These are phyloP conservation scores for Tachina grossa DNA, from an alignment of 2,888 invertebrate species.

Conservation along the genomic window DNA sequence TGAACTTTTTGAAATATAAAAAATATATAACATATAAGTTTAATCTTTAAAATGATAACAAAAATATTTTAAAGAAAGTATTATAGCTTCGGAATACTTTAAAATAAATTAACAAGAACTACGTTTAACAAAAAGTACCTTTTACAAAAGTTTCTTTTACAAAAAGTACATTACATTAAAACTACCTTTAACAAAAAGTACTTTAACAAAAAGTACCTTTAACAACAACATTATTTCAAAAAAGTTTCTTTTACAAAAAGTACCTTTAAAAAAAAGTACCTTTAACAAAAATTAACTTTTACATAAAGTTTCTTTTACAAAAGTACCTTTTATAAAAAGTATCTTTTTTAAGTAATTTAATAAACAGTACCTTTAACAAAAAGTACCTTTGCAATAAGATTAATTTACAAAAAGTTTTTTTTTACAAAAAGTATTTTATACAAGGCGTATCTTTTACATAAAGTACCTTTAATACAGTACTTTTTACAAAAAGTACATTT, in stretches of 20 bases:
- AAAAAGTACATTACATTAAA: neutral
- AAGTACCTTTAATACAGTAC: neutral
- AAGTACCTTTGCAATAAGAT: neutral
- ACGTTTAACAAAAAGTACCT: no score
- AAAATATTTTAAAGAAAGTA: neutral
- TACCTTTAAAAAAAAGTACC: neutral
- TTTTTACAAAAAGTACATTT: neutral
- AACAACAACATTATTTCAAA: neutral
- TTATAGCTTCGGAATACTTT: no score
- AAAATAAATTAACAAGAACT: no score
- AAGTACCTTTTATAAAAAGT: neutral
- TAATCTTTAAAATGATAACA: no score
- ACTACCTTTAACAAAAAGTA: neutral
- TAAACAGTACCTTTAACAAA: neutral
- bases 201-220: neutral
- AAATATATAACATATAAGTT: no score
- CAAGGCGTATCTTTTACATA: neutral
- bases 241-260: neutral
- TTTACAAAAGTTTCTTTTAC: neutral
- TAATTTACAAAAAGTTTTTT: neutral
- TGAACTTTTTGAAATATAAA: no score
- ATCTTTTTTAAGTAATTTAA: neutral
- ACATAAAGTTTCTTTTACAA: neutral
- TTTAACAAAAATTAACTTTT: neutral
- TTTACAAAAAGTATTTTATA: no score